Percentiles rank a stretch among this genome's conserved stretches.
These are phyloP conservation scores for Ameiurus melas DNA, from an alignment of 2,113 vertebrate genomes.

Conservation along the genomic window DNA sequence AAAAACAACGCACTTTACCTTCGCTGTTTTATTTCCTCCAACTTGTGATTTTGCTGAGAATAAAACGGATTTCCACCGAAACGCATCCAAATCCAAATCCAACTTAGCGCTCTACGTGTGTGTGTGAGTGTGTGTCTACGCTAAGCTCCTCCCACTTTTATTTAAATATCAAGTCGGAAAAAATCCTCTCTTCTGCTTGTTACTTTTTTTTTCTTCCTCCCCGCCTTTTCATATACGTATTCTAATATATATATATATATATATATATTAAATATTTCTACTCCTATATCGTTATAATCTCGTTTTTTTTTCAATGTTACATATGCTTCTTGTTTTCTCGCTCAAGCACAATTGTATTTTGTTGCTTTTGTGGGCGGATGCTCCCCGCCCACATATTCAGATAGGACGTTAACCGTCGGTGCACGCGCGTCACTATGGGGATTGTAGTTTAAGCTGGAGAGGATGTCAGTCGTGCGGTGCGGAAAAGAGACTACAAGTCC, in stretches of 20 bases:
- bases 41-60: not conserved
- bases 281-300: not conserved
- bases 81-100: slow-evolving; percentile 65
- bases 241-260: not conserved
- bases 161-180: slow-evolving; percentile 77
- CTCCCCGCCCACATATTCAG: slow-evolving; percentile 80
- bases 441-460: slow-evolving; percentile 68
- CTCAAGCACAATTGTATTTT: slow-evolving; percentile 67
- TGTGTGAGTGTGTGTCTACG: not conserved
- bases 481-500: slow-evolving; percentile 64
- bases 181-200: slow-evolving; percentile 52
- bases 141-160: slow-evolving; percentile 77
- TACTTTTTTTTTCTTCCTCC: slow-evolving; percentile 35
- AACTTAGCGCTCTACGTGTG: slow-evolving; percentile 62
- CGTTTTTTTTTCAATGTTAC: not conserved
- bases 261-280: not conserved
- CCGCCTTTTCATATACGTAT: not conserved
- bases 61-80: slow-evolving; percentile 49
- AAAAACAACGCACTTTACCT: slow-evolving; percentile 50
- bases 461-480: slow-evolving; percentile 46
- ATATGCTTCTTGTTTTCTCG: slow-evolving; percentile 54
- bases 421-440: slow-evolving; percentile 74
- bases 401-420: slow-evolving; percentile 70
- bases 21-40: not conserved
- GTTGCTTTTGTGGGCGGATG: slow-evolving; percentile 78